A percentile compares a stretch with the other conserved stretches of the same genome.
Evolutionary conservation across 2,888 invertebrate genomes (phyloP).

Genomic region (Torymus tubicola): DNA sequence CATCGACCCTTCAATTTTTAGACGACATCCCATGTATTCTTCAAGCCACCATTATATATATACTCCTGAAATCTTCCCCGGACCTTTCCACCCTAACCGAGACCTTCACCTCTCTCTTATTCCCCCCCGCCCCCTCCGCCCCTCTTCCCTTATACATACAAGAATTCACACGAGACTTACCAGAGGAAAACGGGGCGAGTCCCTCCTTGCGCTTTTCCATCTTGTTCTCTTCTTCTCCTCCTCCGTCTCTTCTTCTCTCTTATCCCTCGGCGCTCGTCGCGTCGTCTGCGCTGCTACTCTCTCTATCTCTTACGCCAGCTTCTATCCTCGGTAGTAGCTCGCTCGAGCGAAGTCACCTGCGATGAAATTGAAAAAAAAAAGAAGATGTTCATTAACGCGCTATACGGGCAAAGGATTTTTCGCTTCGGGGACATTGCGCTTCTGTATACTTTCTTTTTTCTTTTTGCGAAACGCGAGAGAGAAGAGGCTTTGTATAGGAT

Average conservation of each 20-base stretch:
- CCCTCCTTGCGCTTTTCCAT: constrained; percentile 73
- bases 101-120: too few relatives aligned
- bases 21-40: too few relatives aligned
- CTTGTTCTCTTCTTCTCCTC: constrained; percentile 37
- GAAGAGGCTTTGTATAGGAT: too few relatives aligned
- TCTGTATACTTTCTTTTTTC: too few relatives aligned
- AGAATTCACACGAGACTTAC: constrained; percentile 64
- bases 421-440: too few relatives aligned
- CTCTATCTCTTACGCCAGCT: background rate
- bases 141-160: background rate
- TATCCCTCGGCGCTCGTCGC: background rate
- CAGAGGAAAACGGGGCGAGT: constrained; percentile 72
- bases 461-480: too few relatives aligned
- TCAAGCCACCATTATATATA: too few relatives aligned
- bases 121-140: too few relatives aligned
- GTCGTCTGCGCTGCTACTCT: constrained; percentile 17
- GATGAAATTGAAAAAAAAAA: constrained; percentile 49
- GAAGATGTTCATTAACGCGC: background rate
- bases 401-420: too few relatives aligned
- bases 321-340: constrained; percentile 14
- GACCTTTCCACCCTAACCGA: too few relatives aligned
- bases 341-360: constrained; percentile 53
- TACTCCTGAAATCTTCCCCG: too few relatives aligned
- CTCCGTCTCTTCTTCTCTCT: background rate
- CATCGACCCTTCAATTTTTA: too few relatives aligned